Base-by-base conservation (phyloP, 2,888 invertebrate genomes). In the Corbicula japonica region DNA sequence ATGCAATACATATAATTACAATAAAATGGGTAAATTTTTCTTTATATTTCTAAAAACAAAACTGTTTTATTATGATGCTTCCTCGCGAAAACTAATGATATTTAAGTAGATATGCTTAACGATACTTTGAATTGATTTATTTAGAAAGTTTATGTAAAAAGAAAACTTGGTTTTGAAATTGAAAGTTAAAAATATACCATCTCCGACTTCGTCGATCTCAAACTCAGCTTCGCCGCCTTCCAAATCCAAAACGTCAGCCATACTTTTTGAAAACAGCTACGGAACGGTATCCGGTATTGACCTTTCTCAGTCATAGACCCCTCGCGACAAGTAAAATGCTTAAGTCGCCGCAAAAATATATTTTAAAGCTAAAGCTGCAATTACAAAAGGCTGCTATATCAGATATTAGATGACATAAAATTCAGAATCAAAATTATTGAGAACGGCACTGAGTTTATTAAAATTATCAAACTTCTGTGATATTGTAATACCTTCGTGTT, bases 161-260 rank as follows among this genome's bases (percentile, higher is more conserved):
- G 21, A 5, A 48, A 15, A 48, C 6, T n/a, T 48, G 5, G 6
- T 6, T 15, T 15, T 48, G 21, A 12, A n/a, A 48, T 21, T 6
- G 5, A n/a, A 58, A 18, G 18, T 4, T 10, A 1, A 46, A 63
- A 48, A 95, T 96, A 95, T 95, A 97, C 97, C 97, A 94, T 98
- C 98, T 65, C 97, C 98, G 92, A 98, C 98, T 91, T 98, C 98
- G 89, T 98, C 98, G 3, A 97, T 98, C 92, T 98, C 98, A 92
- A 98, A 97, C 92, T 98, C 98, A 90, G 98, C 92, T 44, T 86
- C 91, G 38, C 79, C 91, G 32, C 84, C 89, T 0, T 98, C 97
- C 88, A 98, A 96, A 94, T 98, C 98, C 87, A 98, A 94, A 80
- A 98, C 98, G 94, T 98, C 98, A 83, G 97, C 97, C 97, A 98